Base-by-base conservation (phyloP, 1,140 invertebrate genomes). In the Polyergus mexicanus region DNA sequence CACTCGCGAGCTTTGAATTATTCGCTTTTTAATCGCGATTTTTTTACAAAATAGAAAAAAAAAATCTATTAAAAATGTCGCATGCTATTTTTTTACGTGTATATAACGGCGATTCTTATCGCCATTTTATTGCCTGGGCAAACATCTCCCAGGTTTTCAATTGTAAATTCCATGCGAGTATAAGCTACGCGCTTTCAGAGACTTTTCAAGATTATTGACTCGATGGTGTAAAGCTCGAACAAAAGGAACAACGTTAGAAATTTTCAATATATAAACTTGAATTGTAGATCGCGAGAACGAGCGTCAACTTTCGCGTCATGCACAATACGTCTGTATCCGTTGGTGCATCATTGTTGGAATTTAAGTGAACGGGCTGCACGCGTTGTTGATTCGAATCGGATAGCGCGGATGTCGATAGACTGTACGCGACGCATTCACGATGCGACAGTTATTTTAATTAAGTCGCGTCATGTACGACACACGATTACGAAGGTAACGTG, bases 391-490 rank as follows among this genome's bases (percentile, higher is more conserved):
- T 74, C 22, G 22, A 38, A 60, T 74, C 68, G 78, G 78, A 83
- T 83, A 74, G 68, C 11, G 16, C 78, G 41, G 19, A 10, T 10
- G 35, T 58, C 66, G 66, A 69, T 78, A 78, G 35, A 28, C 25
- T 28, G 25, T 28, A 28, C 1, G 38, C 13, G n/a, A 16, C n/a
- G 66, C 25, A 71, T 71, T 71, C 54, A 25, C 19, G 38, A 28
- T 22, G 56, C 38, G 68, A 72, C 54, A 74, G 65, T 69, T 54
- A 60, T 56, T 74, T 83, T 83, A 80, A 80, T 80, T 80, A 80
- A 80, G 65, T 80, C 51, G 32, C 65, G 63, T 69, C 65, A 28
- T 69, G 77, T 69, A 28, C 13, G 13, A 38, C 47, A 38, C 47
- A 69, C 32, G 76, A 68, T 80, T 68, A 25, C 62, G 41, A 72